A percentile compares a stretch with the other conserved stretches of the same genome.
Conservation (phyloP, 1,140 invertebrate species). For the Diuraphis noxia region DNA sequence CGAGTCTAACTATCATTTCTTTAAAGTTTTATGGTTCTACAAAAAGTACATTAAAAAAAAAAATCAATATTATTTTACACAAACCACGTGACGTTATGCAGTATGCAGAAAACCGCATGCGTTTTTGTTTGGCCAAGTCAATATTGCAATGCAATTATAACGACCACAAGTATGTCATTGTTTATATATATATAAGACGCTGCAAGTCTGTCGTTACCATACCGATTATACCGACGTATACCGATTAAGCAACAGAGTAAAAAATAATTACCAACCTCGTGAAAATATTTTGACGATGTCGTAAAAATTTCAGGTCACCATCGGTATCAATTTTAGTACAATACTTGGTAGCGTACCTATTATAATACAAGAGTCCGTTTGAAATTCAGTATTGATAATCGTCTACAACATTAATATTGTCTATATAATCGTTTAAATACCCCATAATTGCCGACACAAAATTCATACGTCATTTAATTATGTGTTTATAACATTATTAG, state of each 20-base stretch:
- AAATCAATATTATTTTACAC: neutral
- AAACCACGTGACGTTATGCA: neutral
- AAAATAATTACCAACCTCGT: neutral
- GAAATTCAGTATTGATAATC: neutral
- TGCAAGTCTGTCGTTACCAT: neutral
- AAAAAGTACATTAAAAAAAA: neutral
- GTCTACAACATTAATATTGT: neutral
- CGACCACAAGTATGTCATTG: conserved; percentile 2
- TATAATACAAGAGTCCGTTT: neutral
- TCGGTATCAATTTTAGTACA: neutral
- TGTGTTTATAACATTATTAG: too few relatives aligned
- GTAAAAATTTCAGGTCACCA: conserved; percentile 2
- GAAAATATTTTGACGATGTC: neutral
- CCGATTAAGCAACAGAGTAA: neutral
- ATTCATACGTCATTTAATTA: neutral
- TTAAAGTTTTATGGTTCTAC: neutral
- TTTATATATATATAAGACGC: neutral
- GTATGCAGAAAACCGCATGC: neutral
- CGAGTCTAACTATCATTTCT: neutral
- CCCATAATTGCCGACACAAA: neutral
- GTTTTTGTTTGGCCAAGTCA: neutral
- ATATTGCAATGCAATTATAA: neutral
- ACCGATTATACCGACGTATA: neutral
- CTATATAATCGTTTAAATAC: neutral
- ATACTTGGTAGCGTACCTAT: neutral